Conservation (phyloP, 2,888 invertebrate species). For the Philaethria dido region DNA sequence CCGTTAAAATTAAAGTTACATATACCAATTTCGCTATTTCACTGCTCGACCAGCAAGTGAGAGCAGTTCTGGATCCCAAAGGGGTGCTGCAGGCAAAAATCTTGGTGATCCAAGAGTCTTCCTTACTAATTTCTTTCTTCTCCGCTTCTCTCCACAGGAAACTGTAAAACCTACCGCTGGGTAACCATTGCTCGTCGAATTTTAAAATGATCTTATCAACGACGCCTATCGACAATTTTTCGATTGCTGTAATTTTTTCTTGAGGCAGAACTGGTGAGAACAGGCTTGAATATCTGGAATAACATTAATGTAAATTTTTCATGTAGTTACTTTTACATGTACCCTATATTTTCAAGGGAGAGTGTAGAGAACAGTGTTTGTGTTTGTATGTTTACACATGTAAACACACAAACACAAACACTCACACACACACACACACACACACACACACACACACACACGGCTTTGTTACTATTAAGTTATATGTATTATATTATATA, state of each 20-base stretch:
- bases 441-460: no score
- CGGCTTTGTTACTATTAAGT: no score
- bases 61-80: slow-evolving; percentile 45
- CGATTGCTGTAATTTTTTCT: slow-evolving; percentile 79
- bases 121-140: slow-evolving; percentile 23
- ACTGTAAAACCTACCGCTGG: slow-evolving; percentile 46
- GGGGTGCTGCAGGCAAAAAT: slow-evolving; percentile 45
- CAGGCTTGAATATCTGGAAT: slow-evolving; percentile 63
- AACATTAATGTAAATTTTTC: no score
- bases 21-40: slow-evolving; percentile 45
- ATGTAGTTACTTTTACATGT: no score
- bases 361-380: no score
- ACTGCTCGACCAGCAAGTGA: slow-evolving; percentile 51
- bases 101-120: slow-evolving; percentile 50
- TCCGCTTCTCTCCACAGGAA: slow-evolving; percentile 55
- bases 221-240: slow-evolving; percentile 85
- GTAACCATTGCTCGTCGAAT: slow-evolving; percentile 87
- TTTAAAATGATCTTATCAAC: slow-evolving; percentile 87
- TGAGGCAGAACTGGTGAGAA: slow-evolving; percentile 82
- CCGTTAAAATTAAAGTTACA: no score
- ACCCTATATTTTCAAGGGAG: no score
- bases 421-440: no score
- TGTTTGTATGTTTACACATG: no score
- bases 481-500: no score
- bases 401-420: no score